These are phyloP conservation scores for Zaprionus africanus DNA, from an alignment of 1,140 invertebrate genomes.

Conservation along the genomic window DNA sequence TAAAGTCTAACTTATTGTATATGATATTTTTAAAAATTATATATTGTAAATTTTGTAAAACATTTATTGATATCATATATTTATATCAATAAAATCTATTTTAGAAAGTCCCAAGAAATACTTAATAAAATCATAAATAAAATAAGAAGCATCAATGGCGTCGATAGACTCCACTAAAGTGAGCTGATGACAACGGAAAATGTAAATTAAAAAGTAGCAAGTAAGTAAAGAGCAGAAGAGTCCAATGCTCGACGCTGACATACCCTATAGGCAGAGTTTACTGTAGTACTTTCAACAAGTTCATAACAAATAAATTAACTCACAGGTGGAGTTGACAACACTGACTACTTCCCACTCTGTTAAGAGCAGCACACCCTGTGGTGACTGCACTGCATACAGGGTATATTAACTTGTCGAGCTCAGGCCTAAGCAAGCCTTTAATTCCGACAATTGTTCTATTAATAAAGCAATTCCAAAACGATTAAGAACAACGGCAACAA, in stretches of 20 bases:
- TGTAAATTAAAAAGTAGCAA: conserved; percentile 5
- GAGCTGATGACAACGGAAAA: conserved; percentile 17
- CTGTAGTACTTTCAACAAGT: too few species aligned
- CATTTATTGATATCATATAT: too few species aligned
- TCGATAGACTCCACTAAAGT: conserved; percentile 5
- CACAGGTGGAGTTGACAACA: neutral
- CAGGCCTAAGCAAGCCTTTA: conserved; percentile 39
- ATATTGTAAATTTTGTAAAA: too few species aligned
- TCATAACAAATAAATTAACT: too few species aligned
- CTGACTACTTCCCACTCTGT: too few species aligned
- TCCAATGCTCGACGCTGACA: neutral
- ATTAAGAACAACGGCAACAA: conserved; percentile 71
- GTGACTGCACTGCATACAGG: neutral
- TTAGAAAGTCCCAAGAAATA: too few species aligned
- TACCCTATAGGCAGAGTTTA: neutral
- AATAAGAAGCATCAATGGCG: neutral
- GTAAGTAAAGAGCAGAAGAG: neutral
- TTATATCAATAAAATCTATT: too few species aligned
- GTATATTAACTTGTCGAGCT: conserved; percentile 1
- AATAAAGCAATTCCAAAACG: conserved; percentile 82
- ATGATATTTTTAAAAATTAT: too few species aligned
- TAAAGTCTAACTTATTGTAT: too few species aligned
- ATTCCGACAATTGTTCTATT: conserved; percentile 73
- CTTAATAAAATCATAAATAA: neutral
- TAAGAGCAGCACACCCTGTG: neutral